Percentiles rank a stretch among this genome's conserved stretches.
phyloP scores from a whole-genome alignment of 2,113 vertebrate genomes.

The Eretmochelys imbricata region DNA sequence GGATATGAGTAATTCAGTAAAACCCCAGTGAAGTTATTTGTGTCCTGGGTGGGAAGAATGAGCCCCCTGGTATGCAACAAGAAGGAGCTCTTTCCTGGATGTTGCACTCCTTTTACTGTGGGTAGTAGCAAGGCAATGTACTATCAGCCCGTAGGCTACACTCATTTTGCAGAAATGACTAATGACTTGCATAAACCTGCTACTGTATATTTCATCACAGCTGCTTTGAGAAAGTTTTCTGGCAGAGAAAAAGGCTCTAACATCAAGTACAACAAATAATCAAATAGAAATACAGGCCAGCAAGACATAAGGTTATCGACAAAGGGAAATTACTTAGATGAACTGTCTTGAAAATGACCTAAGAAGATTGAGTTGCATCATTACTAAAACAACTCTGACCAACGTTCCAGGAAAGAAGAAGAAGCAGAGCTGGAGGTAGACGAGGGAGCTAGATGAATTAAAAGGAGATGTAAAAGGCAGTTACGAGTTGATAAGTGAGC shows the following conservation, averaged over 20 bases:
- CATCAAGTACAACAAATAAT: constrained; percentile 47
- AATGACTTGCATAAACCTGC: constrained; percentile 53
- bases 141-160: background rate
- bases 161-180: constrained; percentile 43
- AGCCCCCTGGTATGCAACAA: background rate
- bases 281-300: background rate
- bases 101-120: background rate
- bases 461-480: background rate
- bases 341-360: constrained; percentile 34
- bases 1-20: constrained; percentile 38
- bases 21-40: background rate
- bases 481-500: background rate
- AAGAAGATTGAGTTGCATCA: constrained; percentile 2
- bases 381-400: constrained; percentile 6
- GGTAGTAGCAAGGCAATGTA: constrained; percentile 13
- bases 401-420: constrained; percentile 10
- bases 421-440: background rate
- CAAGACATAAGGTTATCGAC: constrained; percentile 19
- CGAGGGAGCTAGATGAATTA: background rate
- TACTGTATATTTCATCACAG: constrained; percentile 46
- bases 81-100: background rate
- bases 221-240: constrained; percentile 44
- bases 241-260: constrained; percentile 43
- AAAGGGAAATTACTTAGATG: constrained; percentile 8
- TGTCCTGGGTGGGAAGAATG: background rate